Conservation (phyloP, 1,140 invertebrate genomes). For the Medauroidea extradentata region DNA sequence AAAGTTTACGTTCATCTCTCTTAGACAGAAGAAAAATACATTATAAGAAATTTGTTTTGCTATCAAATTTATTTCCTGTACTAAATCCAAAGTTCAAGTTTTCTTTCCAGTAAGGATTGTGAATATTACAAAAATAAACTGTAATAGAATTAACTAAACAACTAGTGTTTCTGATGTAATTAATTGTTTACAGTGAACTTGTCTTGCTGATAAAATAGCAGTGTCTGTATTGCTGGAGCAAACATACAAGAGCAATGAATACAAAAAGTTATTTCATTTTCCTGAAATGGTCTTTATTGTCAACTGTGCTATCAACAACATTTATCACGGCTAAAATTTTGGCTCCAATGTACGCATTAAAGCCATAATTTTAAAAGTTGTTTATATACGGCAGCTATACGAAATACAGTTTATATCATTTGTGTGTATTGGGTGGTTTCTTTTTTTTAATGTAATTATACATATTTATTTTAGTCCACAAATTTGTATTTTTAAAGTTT, state of each 20-base stretch:
- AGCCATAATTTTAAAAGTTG: background rate
- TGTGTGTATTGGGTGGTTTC: background rate
- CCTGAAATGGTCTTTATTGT: conserved; percentile 16
- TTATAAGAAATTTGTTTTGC: no score
- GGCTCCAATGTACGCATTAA: background rate
- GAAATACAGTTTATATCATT: background rate
- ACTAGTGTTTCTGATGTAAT: background rate
- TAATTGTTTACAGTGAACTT: background rate
- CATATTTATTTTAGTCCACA: no score
- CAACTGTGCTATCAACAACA: conserved; percentile 17
- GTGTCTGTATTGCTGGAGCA: no score
- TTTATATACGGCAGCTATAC: background rate
- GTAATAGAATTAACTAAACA: no score
- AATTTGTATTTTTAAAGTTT: no score
- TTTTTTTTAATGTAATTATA: background rate
- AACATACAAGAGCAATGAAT: no score
- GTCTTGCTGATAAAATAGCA: background rate
- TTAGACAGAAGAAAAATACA: no score
- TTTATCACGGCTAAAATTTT: conserved; percentile 3
- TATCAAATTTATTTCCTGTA: no score
- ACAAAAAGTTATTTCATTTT: background rate
- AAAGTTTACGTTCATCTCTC: no score
- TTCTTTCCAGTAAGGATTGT: no score
- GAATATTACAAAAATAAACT: no score
- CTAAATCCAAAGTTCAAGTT: no score